Base-by-base conservation (phyloP, 2,888 invertebrate genomes). In the Trachelus troglodyta region DNA sequence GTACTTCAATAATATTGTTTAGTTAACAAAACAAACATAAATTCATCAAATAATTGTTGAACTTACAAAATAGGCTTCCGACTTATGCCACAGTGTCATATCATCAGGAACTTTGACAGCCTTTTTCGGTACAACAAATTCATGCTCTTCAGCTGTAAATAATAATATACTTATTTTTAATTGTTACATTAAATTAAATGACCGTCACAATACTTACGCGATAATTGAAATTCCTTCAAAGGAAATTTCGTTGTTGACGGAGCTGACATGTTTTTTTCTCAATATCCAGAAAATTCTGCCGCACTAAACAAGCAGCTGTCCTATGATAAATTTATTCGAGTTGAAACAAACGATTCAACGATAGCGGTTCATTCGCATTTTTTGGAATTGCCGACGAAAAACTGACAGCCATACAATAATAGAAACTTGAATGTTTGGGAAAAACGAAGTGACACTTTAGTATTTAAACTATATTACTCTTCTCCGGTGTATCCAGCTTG, bases 31-130 rank as follows among this genome's bases (percentile, higher is more conserved):
- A 69, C 23, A 74, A 71, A 76, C 76, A 75, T 80, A 56, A 56
- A 56, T 56, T 9, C 9, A 23, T 23, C 1, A 56, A 56, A 56
- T 23, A 56, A 56, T 56, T 6, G 6, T 56, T 56, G 9, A 23
- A 89, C 92, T 92, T 92, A 96, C 96, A 92, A 95, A 95, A 91
- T 97, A 97, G 4, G 97, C 97, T 89, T 96, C 96, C 0, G 97
- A 97, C 88, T 95, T 95, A 86, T 96, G 95, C 98, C 98, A 98
- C 80, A 93, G 91, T 76, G 93, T 92, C 95, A 98, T 95, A 87
- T 97, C 97, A 31, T 93, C 93, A 9, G 94, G 93, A 35, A 92
- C 92, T 92, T 94, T 95, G 4, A 96, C 93, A 77, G 93, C 93
- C 89, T 94, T 95, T 80, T 93, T 93, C 12, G 96, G 96, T 73